Conservation (phyloP, 2,888 invertebrate genomes). For the Ypsolopha scabrella region DNA sequence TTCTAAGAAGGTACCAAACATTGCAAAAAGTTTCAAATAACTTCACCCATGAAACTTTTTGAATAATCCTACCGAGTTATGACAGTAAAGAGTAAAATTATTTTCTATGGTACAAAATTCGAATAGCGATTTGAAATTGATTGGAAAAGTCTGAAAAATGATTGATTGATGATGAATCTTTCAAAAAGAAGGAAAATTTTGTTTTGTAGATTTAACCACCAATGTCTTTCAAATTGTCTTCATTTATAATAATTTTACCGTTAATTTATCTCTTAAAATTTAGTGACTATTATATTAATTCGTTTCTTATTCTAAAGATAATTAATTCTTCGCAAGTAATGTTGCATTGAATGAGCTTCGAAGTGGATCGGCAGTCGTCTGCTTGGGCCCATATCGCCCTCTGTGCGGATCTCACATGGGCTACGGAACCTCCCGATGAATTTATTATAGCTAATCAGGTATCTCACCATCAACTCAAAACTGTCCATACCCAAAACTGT, state of each 20-base stretch:
- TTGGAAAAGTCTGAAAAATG: constrained; percentile 24
- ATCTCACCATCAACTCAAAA: constrained; percentile 7
- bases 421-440: constrained; percentile 59
- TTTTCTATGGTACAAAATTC: constrained; percentile 39
- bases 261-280: constrained; percentile 55
- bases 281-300: constrained; percentile 58
- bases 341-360: constrained; percentile 69
- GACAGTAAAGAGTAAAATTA: background rate
- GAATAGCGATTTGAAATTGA: constrained; percentile 46
- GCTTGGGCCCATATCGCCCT: constrained; percentile 67
- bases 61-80: background rate
- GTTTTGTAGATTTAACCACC: constrained; percentile 62
- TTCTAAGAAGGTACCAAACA: too few species aligned
- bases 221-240: constrained; percentile 66
- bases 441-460: constrained; percentile 64
- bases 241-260: constrained; percentile 63
- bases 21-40: too few species aligned
- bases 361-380: constrained; percentile 59
- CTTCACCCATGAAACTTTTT: too few species aligned
- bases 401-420: constrained; percentile 66
- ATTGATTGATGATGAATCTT: constrained; percentile 55
- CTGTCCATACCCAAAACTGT: too few species aligned
- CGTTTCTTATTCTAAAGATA: constrained; percentile 50
- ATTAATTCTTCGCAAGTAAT: constrained; percentile 57
- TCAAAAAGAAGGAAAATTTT: constrained; percentile 66